Evolutionary conservation across 30 jellyfish, hydroid and myxozoan species (phyloP).

Genomic region (Hydra vulgaris): DNA sequence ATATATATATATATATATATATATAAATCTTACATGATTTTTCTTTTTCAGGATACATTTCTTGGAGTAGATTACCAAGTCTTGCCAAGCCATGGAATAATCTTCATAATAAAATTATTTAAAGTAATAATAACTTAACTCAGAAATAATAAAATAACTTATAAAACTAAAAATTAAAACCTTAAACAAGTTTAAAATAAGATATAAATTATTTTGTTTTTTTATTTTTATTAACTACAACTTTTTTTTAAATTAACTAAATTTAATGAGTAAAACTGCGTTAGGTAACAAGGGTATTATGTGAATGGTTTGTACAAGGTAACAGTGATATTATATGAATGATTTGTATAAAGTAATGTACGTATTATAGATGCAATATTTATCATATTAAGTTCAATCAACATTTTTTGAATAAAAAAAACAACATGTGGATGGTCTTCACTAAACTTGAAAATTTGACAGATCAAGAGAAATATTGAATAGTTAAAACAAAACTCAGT

Average conservation of each 20-base stretch:
- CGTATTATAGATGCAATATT: too few relatives aligned
- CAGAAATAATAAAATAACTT: background rate
- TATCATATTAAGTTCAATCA: too few relatives aligned
- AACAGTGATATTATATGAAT: too few relatives aligned
- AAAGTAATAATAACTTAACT: background rate
- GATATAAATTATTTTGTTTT: background rate
- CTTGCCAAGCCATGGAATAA: constrained; percentile 26
- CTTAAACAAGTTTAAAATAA: background rate
- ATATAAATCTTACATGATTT: constrained; percentile 26
- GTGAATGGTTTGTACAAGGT: too few relatives aligned
- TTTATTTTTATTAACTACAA: background rate
- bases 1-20: background rate
- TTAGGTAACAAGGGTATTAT: too few relatives aligned
- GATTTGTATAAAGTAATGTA: too few relatives aligned
- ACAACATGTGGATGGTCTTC: too few relatives aligned
- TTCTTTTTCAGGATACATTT: background rate
- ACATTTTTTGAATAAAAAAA: too few relatives aligned
- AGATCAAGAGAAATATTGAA: too few relatives aligned
- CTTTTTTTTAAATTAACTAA: background rate
- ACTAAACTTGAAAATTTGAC: too few relatives aligned
- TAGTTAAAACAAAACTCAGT: too few relatives aligned
- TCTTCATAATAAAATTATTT: constrained; percentile 16
- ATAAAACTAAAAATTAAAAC: background rate
- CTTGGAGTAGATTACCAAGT: constrained; percentile 39
- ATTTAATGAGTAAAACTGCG: too few relatives aligned